Evolutionary conservation across 2,797 vertebrate species (phyloP).

Genomic region (Galagoides demidoff): DNA sequence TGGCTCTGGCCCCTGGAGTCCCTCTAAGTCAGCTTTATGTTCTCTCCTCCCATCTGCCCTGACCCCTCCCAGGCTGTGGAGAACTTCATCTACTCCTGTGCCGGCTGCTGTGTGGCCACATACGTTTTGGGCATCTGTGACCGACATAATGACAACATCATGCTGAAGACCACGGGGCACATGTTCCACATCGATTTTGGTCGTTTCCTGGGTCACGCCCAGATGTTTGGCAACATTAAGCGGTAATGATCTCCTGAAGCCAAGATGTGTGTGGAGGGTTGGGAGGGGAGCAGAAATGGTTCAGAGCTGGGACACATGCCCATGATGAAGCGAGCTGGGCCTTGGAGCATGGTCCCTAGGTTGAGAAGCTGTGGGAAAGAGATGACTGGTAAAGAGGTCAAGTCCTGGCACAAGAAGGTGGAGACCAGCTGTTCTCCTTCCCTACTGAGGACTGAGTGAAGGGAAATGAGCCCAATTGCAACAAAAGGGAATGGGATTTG

Average conservation of each 20-base stretch:
- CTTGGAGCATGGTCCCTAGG: background rate
- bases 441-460: background rate
- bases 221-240: slow-evolving; percentile 99
- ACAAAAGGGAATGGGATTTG: background rate
- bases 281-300: background rate
- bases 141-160: slow-evolving; percentile 99
- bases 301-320: background rate
- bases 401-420: background rate
- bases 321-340: background rate
- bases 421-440: background rate
- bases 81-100: slow-evolving; percentile 99
- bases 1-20: background rate
- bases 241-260: slow-evolving; percentile 86
- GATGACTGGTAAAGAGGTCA: background rate
- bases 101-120: slow-evolving; percentile 98
- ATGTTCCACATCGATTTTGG: slow-evolving; percentile 99
- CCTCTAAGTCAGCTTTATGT: background rate
- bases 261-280: background rate
- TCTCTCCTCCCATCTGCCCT: background rate
- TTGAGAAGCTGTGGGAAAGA: background rate
- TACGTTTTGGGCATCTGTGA: slow-evolving; percentile 98
- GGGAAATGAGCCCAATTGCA: background rate
- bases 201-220: slow-evolving; percentile 96
- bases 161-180: slow-evolving; percentile 97
- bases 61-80: slow-evolving; percentile 92